Evolutionary conservation across 2,888 invertebrate species (phyloP).

Genomic region (Trachelus troglodyta): DNA sequence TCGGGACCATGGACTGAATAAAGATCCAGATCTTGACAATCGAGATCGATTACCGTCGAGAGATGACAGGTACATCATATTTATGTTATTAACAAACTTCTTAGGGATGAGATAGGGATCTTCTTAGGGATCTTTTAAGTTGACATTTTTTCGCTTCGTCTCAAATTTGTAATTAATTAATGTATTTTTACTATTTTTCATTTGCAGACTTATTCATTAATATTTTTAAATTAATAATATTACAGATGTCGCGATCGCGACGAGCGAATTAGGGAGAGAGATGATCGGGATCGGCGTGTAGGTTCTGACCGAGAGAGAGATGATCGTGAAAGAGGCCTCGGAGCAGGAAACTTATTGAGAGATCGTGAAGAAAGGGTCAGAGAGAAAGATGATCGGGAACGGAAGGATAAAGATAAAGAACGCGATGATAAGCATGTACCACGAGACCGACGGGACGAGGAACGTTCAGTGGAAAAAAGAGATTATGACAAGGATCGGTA

Average conservation of each 20-base stretch:
- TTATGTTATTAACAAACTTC: neutral
- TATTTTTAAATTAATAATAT: conserved; percentile 7
- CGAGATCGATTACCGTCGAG: conserved; percentile 50
- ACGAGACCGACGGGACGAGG: conserved; percentile 55
- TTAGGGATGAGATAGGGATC: neutral
- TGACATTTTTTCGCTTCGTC: neutral
- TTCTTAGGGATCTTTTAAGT: too few relatives aligned
- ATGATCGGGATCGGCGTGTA: conserved; percentile 48
- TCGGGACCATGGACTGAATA: conserved; percentile 47
- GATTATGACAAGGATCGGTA: conserved; percentile 62
- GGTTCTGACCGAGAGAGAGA: conserved; percentile 55
- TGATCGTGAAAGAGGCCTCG: conserved; percentile 59
- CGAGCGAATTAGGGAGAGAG: conserved; percentile 48
- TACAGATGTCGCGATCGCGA: conserved; percentile 50
- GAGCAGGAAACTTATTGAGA: conserved; percentile 53
- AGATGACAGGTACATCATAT: conserved; percentile 53
- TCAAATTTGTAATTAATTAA: conserved; percentile 1
- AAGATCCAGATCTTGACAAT: conserved; percentile 56
- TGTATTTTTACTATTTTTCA: neutral
- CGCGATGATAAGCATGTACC: conserved; percentile 55
- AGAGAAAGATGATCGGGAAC: conserved; percentile 58
- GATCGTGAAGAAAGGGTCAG: conserved; percentile 57
- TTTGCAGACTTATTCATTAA: neutral
- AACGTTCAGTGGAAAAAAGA: conserved; percentile 51
- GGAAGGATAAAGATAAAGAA: conserved; percentile 57